Evolutionary conservation across 2,797 vertebrate genomes (phyloP).

Genomic region (Crenichthys baileyi): DNA sequence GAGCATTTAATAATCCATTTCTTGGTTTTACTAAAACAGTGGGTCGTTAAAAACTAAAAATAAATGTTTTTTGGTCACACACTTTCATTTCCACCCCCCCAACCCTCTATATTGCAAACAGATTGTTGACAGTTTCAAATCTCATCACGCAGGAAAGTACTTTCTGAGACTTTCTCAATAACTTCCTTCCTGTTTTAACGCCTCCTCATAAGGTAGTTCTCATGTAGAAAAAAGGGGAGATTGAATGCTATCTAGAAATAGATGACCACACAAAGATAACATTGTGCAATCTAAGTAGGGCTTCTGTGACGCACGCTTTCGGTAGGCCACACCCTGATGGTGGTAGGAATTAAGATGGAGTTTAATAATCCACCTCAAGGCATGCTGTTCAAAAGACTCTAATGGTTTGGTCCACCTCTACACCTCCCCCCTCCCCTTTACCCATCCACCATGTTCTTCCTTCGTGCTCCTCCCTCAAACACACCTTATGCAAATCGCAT

Average conservation of each 20-base stretch:
- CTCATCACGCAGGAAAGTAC: slow-evolving; percentile 64
- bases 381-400: slow-evolving; percentile 65
- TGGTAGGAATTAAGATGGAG: slow-evolving; percentile 66
- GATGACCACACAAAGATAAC: slow-evolving; percentile 32
- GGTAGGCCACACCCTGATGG: slow-evolving; percentile 56
- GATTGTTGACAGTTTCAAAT: slow-evolving; percentile 45
- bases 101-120: slow-evolving; percentile 29
- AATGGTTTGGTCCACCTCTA: slow-evolving; percentile 80
- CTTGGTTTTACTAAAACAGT: background rate
- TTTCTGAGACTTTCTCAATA: slow-evolving; percentile 67
- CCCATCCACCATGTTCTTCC: slow-evolving; percentile 53
- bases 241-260: slow-evolving; percentile 20
- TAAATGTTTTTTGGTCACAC: slow-evolving; percentile 30
- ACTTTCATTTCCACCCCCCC: slow-evolving; percentile 24
- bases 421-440: slow-evolving; percentile 59
- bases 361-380: slow-evolving; percentile 68
- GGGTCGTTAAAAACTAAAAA: background rate
- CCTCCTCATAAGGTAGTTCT: slow-evolving; percentile 30
- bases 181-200: slow-evolving; percentile 79
- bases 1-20: background rate
- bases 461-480: slow-evolving; percentile 77
- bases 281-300: slow-evolving; percentile 21
- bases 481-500: slow-evolving; percentile 86
- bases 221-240: slow-evolving; percentile 23
- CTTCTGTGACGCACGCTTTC: slow-evolving; percentile 53